A percentile compares a stretch with the other conserved stretches of the same genome.
Evolutionary conservation across 2,888 invertebrate genomes (phyloP).

Genomic region (Microctonus aethiopoides): DNA sequence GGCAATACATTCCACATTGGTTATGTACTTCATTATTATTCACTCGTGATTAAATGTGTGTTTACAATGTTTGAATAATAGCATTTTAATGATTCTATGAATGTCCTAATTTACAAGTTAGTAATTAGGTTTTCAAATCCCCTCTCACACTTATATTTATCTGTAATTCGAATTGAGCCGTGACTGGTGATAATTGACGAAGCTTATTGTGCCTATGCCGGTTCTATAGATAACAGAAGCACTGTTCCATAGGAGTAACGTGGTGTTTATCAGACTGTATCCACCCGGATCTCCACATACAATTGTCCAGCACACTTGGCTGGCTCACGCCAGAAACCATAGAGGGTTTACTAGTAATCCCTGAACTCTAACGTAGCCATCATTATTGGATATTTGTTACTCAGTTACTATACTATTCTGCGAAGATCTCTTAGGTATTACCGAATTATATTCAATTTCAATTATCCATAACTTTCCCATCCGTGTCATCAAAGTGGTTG

Average conservation of each 20-base stretch:
- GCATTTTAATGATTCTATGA: not conserved
- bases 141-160: slow-evolving; percentile 25
- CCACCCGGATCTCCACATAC: slow-evolving; percentile 50
- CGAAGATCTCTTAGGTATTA: slow-evolving; percentile 44
- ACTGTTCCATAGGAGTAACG: slow-evolving; percentile 59
- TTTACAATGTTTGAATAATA: not conserved
- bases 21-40: not conserved
- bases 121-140: not conserved
- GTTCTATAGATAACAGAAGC: slow-evolving; percentile 49
- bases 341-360: slow-evolving; percentile 56
- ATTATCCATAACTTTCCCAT: not conserved
- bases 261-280: slow-evolving; percentile 64
- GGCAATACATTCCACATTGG: not conserved
- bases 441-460: slow-evolving; percentile 35
- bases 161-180: slow-evolving; percentile 51
- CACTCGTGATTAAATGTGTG: not conserved
- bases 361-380: slow-evolving; percentile 50
- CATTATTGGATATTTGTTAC: slow-evolving; percentile 52
- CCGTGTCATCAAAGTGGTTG: not conserved
- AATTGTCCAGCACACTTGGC: slow-evolving; percentile 51
- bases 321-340: slow-evolving; percentile 44
- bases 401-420: slow-evolving; percentile 42
- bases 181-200: slow-evolving; percentile 51
- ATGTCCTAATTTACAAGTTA: not conserved
- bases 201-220: slow-evolving; percentile 46